These are phyloP conservation scores for Rhimphoctona megacephalus DNA, from an alignment of 2,888 invertebrate genomes.

Conservation along the genomic window DNA sequence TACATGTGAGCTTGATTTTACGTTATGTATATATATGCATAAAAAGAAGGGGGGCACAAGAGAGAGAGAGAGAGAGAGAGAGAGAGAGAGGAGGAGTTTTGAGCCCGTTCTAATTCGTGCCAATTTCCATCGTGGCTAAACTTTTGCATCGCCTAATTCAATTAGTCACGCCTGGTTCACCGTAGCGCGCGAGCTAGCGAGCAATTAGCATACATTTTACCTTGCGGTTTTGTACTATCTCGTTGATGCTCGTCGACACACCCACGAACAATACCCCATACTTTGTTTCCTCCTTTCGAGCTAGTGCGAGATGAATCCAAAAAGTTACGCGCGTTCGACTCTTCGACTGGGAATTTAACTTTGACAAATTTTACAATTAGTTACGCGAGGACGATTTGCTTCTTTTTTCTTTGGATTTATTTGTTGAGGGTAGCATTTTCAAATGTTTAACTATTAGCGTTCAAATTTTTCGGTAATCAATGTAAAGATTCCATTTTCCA, in stretches of 20 bases:
- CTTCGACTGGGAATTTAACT: neutral
- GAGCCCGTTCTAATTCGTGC: conserved; percentile 75
- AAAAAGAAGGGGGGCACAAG: neutral
- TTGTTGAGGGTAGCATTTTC: too few relatives aligned
- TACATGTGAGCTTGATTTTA: conserved; percentile 13
- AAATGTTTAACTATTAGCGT: neutral
- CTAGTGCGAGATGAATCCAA: conserved; percentile 9
- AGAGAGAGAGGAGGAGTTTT: neutral
- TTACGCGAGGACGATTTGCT: neutral
- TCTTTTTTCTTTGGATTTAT: neutral
- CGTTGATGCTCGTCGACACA: conserved; percentile 29
- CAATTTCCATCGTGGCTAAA: conserved; percentile 74
- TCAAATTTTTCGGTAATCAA: neutral
- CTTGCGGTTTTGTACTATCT: conserved; percentile 64
- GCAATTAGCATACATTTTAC: conserved; percentile 77
- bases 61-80: conserved; percentile 37
- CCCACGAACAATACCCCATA: conserved; percentile 31
- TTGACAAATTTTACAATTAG: neutral
- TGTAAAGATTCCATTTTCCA: neutral
- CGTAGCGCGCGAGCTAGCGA: conserved; percentile 58
- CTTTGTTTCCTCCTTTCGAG: neutral
- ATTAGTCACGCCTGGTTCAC: conserved; percentile 76
- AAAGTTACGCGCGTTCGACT: neutral
- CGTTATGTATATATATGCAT: conserved; percentile 8
- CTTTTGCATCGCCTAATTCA: conserved; percentile 78